Evolutionary conservation across 2,888 invertebrate genomes (phyloP).

Genomic region (Mallateleia sp.): DNA sequence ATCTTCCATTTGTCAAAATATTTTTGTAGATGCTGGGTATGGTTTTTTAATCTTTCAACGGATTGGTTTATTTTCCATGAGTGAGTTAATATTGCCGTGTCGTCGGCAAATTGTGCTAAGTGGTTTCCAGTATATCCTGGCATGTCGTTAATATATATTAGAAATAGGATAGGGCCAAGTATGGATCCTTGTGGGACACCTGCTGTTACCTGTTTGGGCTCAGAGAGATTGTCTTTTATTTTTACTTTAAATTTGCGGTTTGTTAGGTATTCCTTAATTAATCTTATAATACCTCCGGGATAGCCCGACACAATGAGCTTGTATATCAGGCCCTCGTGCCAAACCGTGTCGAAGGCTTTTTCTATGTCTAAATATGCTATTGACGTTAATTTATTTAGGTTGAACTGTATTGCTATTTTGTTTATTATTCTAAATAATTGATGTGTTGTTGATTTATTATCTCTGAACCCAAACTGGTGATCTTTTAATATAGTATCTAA

Average conservation of each 20-base stretch:
- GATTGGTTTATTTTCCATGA: constrained; percentile 17
- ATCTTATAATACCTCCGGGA: constrained; percentile 40
- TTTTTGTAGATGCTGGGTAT: neutral
- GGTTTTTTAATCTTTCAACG: neutral
- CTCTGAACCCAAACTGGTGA: constrained; percentile 81
- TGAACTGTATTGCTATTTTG: constrained; percentile 72
- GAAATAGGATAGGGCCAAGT: constrained; percentile 40
- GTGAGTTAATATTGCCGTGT: constrained; percentile 34
- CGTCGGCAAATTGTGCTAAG: constrained; percentile 62
- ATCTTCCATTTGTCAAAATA: constrained; percentile 61
- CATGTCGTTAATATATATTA: constrained; percentile 41
- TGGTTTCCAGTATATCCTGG: neutral
- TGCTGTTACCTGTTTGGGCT: neutral
- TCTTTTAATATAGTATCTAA: constrained; percentile 64
- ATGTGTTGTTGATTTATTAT: constrained; percentile 74
- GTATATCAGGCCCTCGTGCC: constrained; percentile 76
- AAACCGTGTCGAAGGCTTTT: constrained; percentile 81
- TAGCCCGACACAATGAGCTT: neutral
- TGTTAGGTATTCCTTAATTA: constrained; percentile 41
- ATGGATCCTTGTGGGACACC: constrained; percentile 56
- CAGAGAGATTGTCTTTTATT: neutral
- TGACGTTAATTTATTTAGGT: constrained; percentile 72
- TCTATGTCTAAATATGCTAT: constrained; percentile 77
- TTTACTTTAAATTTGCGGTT: constrained; percentile 36
- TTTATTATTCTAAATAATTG: constrained; percentile 77